phyloP scores from a whole-genome alignment of 2,888 invertebrate genomes.

The Exocentrus adspersus region DNA sequence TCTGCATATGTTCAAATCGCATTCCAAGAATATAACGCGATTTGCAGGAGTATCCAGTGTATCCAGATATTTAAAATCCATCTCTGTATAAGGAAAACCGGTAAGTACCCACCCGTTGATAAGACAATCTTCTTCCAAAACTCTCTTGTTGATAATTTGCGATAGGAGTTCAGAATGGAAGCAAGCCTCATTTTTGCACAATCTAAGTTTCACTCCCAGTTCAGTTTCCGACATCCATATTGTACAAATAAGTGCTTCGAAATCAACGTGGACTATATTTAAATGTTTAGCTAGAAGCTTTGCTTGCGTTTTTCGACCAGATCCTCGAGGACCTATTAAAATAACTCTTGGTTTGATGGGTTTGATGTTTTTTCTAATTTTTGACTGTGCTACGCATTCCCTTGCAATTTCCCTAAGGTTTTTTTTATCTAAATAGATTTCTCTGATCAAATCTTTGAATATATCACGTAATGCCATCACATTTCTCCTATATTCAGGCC shows the following conservation, averaged over 20 bases:
- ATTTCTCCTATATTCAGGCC: constrained; percentile 58
- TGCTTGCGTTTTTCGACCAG: constrained; percentile 69
- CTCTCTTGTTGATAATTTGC: constrained; percentile 61
- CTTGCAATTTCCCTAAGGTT: constrained; percentile 58
- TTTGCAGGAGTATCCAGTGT: constrained; percentile 71
- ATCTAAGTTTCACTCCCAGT: constrained; percentile 55
- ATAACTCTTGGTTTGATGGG: constrained; percentile 70
- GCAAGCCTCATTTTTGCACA: constrained; percentile 56
- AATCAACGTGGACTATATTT: constrained; percentile 69
- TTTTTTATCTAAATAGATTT: constrained; percentile 36
- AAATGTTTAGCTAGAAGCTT: constrained; percentile 65
- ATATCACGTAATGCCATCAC: constrained; percentile 59
- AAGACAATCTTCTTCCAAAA: constrained; percentile 68
- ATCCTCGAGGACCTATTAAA: constrained; percentile 70
- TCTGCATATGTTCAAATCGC: constrained; percentile 58
- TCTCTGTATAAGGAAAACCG: constrained; percentile 68
- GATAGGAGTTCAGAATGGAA: constrained; percentile 58
- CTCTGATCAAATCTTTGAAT: constrained; percentile 54
- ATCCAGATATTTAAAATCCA: constrained; percentile 71
- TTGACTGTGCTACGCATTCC: constrained; percentile 59
- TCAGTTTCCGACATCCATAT: constrained; percentile 60
- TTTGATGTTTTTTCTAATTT: constrained; percentile 56
- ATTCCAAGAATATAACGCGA: constrained; percentile 60
- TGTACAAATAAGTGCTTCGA: constrained; percentile 67
- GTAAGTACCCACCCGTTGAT: constrained; percentile 72